Percentiles rank a stretch among this genome's conserved stretches.
Evolutionary conservation across 53 echinoderm and acorn worm species (phyloP).

Genomic region (Zoroaster sp.): DNA sequence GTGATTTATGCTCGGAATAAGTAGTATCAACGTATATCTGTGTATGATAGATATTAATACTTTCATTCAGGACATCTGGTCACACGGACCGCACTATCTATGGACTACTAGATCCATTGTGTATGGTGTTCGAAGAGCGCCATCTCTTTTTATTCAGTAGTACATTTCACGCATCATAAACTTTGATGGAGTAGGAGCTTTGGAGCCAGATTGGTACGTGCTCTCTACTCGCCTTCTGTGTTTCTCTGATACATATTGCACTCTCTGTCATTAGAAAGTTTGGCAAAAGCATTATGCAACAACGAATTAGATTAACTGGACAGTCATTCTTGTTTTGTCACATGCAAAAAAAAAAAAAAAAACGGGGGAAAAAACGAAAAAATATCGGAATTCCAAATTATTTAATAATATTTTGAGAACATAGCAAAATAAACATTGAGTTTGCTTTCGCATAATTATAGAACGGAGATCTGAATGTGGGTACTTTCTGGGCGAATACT

Average conservation of each 20-base stretch:
- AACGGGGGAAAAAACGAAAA: no score
- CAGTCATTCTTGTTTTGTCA: neutral
- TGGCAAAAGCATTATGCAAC: neutral
- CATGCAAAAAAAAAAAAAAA: neutral
- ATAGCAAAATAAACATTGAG: neutral
- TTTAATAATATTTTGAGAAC: neutral
- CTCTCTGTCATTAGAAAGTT: constrained; percentile 6
- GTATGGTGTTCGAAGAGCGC: neutral
- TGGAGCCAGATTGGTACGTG: neutral
- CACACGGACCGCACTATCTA: neutral
- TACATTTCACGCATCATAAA: constrained; percentile 47
- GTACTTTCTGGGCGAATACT: no score
- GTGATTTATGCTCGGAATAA: neutral
- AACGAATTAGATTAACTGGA: neutral
- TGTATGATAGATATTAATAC: neutral
- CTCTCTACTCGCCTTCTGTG: neutral
- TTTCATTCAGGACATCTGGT: constrained; percentile 15
- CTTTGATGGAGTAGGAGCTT: constrained; percentile 8
- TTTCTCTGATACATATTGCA: neutral
- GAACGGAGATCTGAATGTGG: no score
- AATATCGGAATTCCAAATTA: no score
- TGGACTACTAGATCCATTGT: neutral
- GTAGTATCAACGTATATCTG: neutral
- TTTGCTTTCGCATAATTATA: no score
- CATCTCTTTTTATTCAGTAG: neutral